Evolutionary conservation across 92 coral and sea anemone genomes (phyloP).

Genomic region (Scolanthus callimorphus): DNA sequence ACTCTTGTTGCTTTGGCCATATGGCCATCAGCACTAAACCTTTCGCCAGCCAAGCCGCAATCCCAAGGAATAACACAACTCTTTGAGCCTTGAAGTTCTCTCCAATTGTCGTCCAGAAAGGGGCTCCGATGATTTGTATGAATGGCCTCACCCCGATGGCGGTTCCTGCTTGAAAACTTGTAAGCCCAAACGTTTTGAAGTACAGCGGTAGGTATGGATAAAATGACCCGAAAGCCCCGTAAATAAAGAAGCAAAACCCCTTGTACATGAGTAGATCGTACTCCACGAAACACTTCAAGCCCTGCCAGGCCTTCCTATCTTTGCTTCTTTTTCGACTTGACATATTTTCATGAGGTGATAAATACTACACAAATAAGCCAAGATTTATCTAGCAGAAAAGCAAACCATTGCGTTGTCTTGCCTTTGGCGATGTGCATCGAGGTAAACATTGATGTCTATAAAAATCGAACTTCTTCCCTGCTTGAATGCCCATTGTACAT

Average conservation of each 20-base stretch:
- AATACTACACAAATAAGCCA: too few species aligned
- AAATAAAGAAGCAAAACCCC: constrained; percentile 78
- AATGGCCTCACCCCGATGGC: constrained; percentile 83
- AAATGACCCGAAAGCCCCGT: constrained; percentile 80
- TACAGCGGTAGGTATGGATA: constrained; percentile 80
- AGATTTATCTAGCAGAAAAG: too few species aligned
- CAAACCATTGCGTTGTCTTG: too few species aligned
- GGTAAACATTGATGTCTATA: too few species aligned
- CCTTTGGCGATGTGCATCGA: too few species aligned
- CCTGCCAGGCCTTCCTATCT: neutral
- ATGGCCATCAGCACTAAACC: constrained; percentile 67
- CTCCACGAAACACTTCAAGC: constrained; percentile 3
- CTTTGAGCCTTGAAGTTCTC: constrained; percentile 72
- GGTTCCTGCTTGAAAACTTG: constrained; percentile 60
- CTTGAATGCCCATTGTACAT: too few species aligned
- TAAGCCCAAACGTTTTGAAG: constrained; percentile 77
- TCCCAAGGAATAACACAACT: constrained; percentile 63
- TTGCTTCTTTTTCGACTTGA: too few species aligned
- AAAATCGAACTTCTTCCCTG: too few species aligned
- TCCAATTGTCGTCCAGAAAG: constrained; percentile 72
- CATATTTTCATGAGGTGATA: too few species aligned
- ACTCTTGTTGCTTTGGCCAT: constrained; percentile 70
- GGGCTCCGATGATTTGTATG: constrained; percentile 89
- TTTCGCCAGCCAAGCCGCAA: constrained; percentile 77
- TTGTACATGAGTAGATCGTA: constrained; percentile 61